Evolutionary conservation across 2,113 vertebrate species (phyloP), one percentile per base, ranked within the genome.

Genomic region (Phainopepla nitens): DNA sequence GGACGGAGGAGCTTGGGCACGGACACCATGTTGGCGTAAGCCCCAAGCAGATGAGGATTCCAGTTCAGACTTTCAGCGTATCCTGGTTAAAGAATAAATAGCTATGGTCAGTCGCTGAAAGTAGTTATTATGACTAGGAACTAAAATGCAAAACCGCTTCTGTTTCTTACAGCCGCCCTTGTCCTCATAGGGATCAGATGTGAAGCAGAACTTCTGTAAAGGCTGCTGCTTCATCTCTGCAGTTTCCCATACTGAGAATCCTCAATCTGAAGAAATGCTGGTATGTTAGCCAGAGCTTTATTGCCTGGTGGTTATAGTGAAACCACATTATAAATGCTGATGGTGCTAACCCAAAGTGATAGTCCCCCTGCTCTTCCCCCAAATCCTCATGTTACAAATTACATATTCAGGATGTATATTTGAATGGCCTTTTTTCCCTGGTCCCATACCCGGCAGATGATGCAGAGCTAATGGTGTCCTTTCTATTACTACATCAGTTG

Each of bases 401-500:
- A 11, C 24, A 27, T 15, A 9, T 39, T 82, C 33, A 4, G 45
- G 31, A 14, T 69, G n/a, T 33, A 3, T 28, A 28, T 86, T 51
- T 35, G 56, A 62, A 24, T 36, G 83, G 76, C 39, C 80, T 83
- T 27, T 13, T 58, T 87, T 33, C 62, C 72, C 66, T 50, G 31
- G 45, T 77, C 83, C 33, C 17, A 87, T 53, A 57, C 76, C 58
- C 58, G 91, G 76, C 82, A 87, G 93, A 92, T 80, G 72, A 80
- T 51, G 64, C 53, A 22, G 69, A 70, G 88, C 88, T 80, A 42
- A 89, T 33, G 31, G 54, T 88, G 93, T 86, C 58, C 27, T 84
- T 94, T 87, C 88, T 92, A 54, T 80, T 89, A 90, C 69, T 72
- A n/a, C 49, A 66, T 87, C 87, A 54, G 68, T 92, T 83, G 94